Evolutionary conservation across 2,113 vertebrate genomes (phyloP), one percentile per base, ranked within the genome.

Genomic region (Scalopus aquaticus): DNA sequence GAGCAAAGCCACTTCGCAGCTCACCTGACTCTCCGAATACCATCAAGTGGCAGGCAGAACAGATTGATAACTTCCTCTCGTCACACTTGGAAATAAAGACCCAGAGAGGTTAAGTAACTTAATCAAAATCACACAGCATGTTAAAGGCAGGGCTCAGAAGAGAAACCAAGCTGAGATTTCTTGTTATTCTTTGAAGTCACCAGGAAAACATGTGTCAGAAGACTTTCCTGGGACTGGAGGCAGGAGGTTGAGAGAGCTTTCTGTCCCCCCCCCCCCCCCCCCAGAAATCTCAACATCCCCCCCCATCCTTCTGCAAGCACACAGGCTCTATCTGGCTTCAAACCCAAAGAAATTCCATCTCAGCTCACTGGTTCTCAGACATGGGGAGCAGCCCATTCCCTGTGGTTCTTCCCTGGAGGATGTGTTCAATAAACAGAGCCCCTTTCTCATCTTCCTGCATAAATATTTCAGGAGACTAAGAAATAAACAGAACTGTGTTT

Each of bases 391-490:
- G 91, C 65, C 74, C 6, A 0, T 77, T 93, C 92, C 90, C 88
- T 44, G 42, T 13, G 83, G 90, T 92, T 94, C 58, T 83, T 83
- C 88, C 90, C 91, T 64, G 58, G 94, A 94, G 94, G 88, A 95
- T 64, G 19, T 9, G 24, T 56, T 90, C 65, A 72, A 90, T 95
- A 96, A 97, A 97, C 95, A 97, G 46, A 90, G 46, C 73, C 64
- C 82, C 80, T 96, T 96, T 92, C 94, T 90, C 88, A 62, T 94
- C 91, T 91, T 93, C 96, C 88, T 74, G 90, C 87, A 60, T 67
- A 95, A 96, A 96, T 91, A 96, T 77, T 93, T 85, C 94, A 96
- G 95, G 77, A 87, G 91, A 69, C 67, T 17, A 20, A 76, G 90
- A 96, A 91, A 84, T 88, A 96, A 90, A 91, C 80, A 90, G 79